Base-by-base conservation (phyloP, 2,797 vertebrate species). In the Thripadectes ignobilis region DNA sequence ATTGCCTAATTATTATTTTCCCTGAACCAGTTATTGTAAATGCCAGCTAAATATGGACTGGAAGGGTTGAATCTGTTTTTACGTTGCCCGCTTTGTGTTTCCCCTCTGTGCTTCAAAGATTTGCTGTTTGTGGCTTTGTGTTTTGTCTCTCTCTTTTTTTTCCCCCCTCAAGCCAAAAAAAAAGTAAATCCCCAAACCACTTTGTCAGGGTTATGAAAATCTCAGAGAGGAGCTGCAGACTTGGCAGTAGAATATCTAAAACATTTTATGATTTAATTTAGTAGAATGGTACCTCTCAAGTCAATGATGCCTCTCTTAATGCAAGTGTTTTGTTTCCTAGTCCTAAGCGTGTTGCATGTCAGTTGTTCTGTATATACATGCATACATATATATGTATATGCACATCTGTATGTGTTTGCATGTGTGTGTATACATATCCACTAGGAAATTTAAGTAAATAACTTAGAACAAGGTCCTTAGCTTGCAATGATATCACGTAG, bases 331-430 rank as follows among this genome's bases (percentile, higher is more conserved):
- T 20, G 24, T 43, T 55, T 52, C 10, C 21, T 61, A 26, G 9
- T 75, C 18, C 7, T 68, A 49, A 61, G 54, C 21, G 46, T 10
- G 19, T 3, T 52, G 48, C 1, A 2, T 62, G 14, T 30, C 43
- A 36, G 23, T 41, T 85, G 21, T 34, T 88, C 19, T 68, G 11
- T 71, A 5, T 65, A 4, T 63, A 48, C 9, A n/a, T 48, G 6
- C 14, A 11, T 17, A 3, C 6, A 34, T 19, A 10, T 3, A 7
- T 22, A 9, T 39, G 5, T 61, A 2, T 29, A 15, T 46, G 45
- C 10, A 22, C 45, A 22, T 18, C 2, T 26, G 5, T 43, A 3
- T 18, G 3, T 32, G 5, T 14, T 16, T 14, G 2, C 11, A 3
- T 14, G 15, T 13, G 10, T 59, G 1, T 48, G 4, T 49, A 0